A percentile compares a stretch with the other conserved stretches of the same genome.
Conservation (phyloP, 2,888 invertebrate species). For the Peribatodes rhomboidaria region DNA sequence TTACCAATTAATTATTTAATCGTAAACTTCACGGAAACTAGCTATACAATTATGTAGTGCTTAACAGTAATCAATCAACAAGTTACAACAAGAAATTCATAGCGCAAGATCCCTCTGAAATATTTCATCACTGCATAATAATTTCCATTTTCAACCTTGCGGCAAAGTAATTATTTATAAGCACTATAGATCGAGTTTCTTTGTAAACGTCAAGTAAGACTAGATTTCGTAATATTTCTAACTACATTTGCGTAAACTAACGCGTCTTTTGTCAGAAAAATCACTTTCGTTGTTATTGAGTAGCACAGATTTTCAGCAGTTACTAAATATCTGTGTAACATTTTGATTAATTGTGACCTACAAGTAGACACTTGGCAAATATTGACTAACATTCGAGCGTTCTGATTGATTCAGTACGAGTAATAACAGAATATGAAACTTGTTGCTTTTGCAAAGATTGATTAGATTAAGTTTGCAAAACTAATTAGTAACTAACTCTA, state of each 20-base stretch:
- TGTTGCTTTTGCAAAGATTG: not conserved
- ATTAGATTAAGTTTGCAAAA: no score
- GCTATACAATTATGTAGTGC: no score
- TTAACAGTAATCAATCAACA: not conserved
- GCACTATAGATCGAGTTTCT: not conserved
- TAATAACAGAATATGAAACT: not conserved
- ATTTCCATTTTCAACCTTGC: not conserved
- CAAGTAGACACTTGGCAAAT: no score
- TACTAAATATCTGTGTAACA: not conserved
- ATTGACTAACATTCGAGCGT: no score
- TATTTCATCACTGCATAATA: not conserved
- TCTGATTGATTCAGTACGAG: no score
- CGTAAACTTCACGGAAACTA: no score
- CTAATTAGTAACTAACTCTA: no score
- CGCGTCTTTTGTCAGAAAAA: conserved; percentile 14
- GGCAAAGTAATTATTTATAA: not conserved
- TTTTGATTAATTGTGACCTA: conserved; percentile 1
- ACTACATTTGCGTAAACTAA: conserved; percentile 8
- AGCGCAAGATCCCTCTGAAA: not conserved
- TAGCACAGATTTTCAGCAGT: not conserved
- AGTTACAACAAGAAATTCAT: no score
- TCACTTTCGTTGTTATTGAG: not conserved
- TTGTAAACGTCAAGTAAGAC: not conserved
- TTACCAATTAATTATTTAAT: no score
- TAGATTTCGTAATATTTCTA: conserved; percentile 8